Evolutionary conservation across 2,888 invertebrate genomes (phyloP), one percentile per base, ranked within the genome.

Genomic region (Hartigia nigra): DNA sequence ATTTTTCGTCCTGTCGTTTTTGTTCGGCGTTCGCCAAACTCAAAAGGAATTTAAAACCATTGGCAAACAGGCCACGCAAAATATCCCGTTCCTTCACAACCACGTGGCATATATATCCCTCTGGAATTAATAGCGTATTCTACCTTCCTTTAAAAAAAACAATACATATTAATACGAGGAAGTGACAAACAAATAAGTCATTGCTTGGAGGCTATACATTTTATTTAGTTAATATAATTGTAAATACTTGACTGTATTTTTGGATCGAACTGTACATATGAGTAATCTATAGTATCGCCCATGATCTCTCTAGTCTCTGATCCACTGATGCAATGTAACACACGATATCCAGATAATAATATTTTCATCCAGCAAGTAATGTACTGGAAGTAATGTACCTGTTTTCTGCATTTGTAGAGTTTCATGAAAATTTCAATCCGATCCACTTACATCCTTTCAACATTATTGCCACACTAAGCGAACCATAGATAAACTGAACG

Each of bases 41-140:
- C 91, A 89, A 90, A 90, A 91, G 90, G 91, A 91, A 91, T 91
- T 91, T 90, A 89, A 91, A 91, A 90, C 90, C 88, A 85, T 86
- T 86, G 82, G 81, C 81, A 82, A 76, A 76, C 76, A 81, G 37
- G 74, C 77, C 76, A 78, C 37, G 82, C 81, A 82, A 83, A 81
- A 76, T 76, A 34, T 55, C 55, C 55, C 55, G 23, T 55, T 23
- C 55, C 55, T 55, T 55, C 55, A 2, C 55, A 23, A 55, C 55
- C 55, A 55, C 55, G 55, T 55, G 55, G 55, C 9, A n/a, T n/a
- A n/a, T 34, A 23, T 23, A 55, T 23, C 9, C 23, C 55, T 55
- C 23, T 9, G 55, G 9, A 23, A 55, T 55, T 23, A 55, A 55
- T 55, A 9, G 55, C 23, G 23, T 55, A 23, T 9, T 23, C 14